These are phyloP conservation scores for Rhizomys pruinosus DNA, from an alignment of 2,113 vertebrate species.

Conservation along the genomic window DNA sequence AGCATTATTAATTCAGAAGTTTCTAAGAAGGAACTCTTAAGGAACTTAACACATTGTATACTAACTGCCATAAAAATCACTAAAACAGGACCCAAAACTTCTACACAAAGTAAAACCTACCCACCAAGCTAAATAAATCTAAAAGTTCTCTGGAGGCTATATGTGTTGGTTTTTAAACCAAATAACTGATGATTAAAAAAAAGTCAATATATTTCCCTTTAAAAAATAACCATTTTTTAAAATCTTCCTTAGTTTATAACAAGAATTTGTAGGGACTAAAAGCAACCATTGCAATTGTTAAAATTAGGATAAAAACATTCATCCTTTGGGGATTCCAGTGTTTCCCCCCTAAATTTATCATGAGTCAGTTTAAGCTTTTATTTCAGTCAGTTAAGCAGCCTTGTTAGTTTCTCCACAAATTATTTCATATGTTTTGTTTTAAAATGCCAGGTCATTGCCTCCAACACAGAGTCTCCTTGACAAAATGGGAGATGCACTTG, in stretches of 20 bases:
- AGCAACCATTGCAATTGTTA: slow-evolving; percentile 22
- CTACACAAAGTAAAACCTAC: slow-evolving; percentile 89
- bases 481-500: slow-evolving; percentile 49
- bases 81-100: slow-evolving; percentile 89
- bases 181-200: slow-evolving; percentile 80
- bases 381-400: slow-evolving; percentile 37
- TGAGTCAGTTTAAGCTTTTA: slow-evolving; percentile 48
- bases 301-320: slow-evolving; percentile 37
- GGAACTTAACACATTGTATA: slow-evolving; percentile 89
- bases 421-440: slow-evolving; percentile 55
- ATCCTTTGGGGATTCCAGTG: slow-evolving; percentile 49
- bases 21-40: slow-evolving; percentile 83
- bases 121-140: slow-evolving; percentile 85
- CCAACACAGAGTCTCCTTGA: slow-evolving; percentile 73
- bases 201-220: slow-evolving; percentile 71
- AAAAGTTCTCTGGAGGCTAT: slow-evolving; percentile 86
- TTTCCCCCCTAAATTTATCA: background rate
- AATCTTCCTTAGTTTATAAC: slow-evolving; percentile 45
- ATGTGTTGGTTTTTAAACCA: slow-evolving; percentile 78
- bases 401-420: slow-evolving; percentile 64
- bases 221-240: slow-evolving; percentile 68
- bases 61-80: slow-evolving; percentile 90
- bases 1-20: slow-evolving; percentile 87
- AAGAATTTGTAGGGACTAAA: slow-evolving; percentile 42
- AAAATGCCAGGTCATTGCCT: slow-evolving; percentile 60